Conservation (phyloP, 2,888 invertebrate species). For the Keiferia lycopersicella region DNA sequence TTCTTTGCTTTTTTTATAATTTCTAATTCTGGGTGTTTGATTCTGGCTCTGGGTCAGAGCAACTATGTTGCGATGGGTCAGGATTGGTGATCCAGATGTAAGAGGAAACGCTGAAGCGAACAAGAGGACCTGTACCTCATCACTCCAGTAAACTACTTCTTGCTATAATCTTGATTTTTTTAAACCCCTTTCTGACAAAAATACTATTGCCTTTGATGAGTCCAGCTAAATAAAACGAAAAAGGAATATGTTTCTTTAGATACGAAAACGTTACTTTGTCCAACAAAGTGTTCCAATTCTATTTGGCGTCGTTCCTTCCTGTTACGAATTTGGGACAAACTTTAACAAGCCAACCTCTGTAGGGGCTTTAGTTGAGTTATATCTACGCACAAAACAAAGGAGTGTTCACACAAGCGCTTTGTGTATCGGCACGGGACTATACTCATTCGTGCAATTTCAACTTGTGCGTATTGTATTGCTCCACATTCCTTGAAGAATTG, state of each 20-base stretch:
- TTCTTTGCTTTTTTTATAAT: too few species aligned
- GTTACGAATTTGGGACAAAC: conserved; percentile 7
- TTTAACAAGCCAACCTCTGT: conserved; percentile 9
- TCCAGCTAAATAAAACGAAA: not conserved
- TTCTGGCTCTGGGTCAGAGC: too few species aligned
- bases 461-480: too few species aligned
- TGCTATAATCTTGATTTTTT: too few species aligned
- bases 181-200: too few species aligned
- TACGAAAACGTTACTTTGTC: not conserved
- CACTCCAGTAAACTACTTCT: too few species aligned
- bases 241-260: not conserved
- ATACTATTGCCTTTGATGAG: not conserved
- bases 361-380: not conserved
- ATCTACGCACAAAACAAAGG: conserved; percentile 25
- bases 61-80: not conserved
- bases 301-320: conserved; percentile 9
- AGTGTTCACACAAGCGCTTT: conserved; percentile 21
- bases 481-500: too few species aligned
- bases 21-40: too few species aligned
- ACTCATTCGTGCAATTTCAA: too few species aligned
- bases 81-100: too few species aligned
- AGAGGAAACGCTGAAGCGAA: too few species aligned
- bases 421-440: conserved; percentile 6
- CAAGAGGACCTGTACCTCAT: too few species aligned
- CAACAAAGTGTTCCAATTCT: conserved; percentile 9